Percentiles rank a stretch among this genome's conserved stretches.
Conservation (phyloP, 2,888 invertebrate species). For the Mythimna ferrago region DNA sequence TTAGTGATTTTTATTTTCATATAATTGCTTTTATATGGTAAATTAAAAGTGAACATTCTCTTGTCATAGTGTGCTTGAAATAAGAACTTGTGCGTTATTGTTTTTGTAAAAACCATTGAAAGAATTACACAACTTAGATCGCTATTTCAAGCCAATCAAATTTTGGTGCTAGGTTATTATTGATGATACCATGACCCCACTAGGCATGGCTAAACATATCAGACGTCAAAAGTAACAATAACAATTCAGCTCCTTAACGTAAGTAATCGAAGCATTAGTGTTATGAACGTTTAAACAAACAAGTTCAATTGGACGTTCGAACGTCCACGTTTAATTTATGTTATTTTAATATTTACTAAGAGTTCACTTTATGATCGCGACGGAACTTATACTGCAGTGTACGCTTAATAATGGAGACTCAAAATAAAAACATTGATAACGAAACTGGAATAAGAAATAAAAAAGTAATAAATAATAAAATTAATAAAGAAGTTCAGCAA, state of each 20-base stretch:
- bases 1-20: too few species aligned
- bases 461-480: not conserved
- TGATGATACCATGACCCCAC: too few species aligned
- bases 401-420: slow-evolving; percentile 6
- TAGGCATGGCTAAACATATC: too few species aligned
- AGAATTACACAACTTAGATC: too few species aligned
- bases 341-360: not conserved
- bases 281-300: not conserved
- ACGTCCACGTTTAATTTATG: not conserved
- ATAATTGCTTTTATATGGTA: too few species aligned
- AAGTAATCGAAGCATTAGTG: not conserved
- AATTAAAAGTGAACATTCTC: too few species aligned
- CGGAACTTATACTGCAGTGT: not conserved
- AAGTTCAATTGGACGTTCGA: not conserved
- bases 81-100: too few species aligned
- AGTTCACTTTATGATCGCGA: not conserved
- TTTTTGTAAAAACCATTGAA: too few species aligned
- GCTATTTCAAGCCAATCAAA: too few species aligned
- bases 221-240: too few species aligned
- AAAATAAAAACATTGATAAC: not conserved
- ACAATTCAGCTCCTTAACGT: not conserved
- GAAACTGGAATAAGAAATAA: not conserved
- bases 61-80: too few species aligned
- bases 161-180: too few species aligned
- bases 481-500: slow-evolving; percentile 17